Percentiles rank a stretch among this genome's conserved stretches.
These are phyloP conservation scores for Resseliella maxima DNA, from an alignment of 2,888 invertebrate genomes.

Conservation along the genomic window DNA sequence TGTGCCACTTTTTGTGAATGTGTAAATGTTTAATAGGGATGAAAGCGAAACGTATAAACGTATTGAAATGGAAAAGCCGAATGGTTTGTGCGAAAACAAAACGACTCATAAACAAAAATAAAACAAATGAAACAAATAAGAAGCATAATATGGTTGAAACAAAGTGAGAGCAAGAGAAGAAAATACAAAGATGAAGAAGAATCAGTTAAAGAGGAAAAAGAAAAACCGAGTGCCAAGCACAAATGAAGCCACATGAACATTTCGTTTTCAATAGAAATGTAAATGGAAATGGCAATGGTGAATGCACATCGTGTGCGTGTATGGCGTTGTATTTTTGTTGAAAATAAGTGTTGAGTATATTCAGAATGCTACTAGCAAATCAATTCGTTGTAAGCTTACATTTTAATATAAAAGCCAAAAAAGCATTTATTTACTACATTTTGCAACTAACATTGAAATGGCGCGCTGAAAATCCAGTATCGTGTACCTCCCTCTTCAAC, in stretches of 20 bases:
- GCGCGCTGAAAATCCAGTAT: not conserved
- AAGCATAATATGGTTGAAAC: conserved; percentile 3
- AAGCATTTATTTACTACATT: not conserved
- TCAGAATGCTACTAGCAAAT: not conserved
- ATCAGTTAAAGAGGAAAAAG: no score
- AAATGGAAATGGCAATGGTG: not conserved
- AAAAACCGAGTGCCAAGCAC: conserved; percentile 14
- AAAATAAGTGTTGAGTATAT: conserved; percentile 8
- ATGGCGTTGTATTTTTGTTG: not conserved
- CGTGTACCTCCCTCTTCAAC: not conserved
- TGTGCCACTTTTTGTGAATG: not conserved
- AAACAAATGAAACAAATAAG: conserved; percentile 26
- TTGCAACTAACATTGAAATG: not conserved
- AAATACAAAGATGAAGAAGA: no score
- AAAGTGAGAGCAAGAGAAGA: no score
- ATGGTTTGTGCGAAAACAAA: not conserved
- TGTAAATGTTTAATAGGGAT: conserved; percentile 25
- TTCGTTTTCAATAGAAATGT: not conserved
- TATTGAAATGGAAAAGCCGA: not conserved
- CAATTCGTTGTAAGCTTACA: conserved; percentile 1
- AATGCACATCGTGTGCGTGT: not conserved
- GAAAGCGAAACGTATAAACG: not conserved
- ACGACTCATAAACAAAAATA: conserved; percentile 29
- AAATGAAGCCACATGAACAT: conserved; percentile 26
- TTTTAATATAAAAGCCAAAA: not conserved